Percentiles rank a stretch among this genome's conserved stretches.
Evolutionary conservation across 2,888 invertebrate species (phyloP).

Genomic region (Alcis repandata): DNA sequence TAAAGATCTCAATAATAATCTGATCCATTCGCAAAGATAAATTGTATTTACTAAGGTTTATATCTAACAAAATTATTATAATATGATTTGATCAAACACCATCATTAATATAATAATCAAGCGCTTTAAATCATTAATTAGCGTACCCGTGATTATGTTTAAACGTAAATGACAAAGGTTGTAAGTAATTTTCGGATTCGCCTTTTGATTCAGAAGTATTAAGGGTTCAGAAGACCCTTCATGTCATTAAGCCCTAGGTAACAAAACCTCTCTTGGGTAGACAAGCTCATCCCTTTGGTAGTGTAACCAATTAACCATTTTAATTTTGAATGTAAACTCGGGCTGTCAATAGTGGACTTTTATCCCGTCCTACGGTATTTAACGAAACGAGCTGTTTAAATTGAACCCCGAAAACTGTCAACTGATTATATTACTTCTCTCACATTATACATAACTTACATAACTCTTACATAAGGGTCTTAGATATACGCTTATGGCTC

Average conservation of each 20-base stretch:
- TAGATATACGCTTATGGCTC: neutral
- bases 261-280: neutral
- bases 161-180: neutral
- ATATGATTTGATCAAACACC: no score
- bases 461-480: neutral
- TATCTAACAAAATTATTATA: no score
- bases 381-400: neutral
- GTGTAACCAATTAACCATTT: slow-evolving; percentile 12
- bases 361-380: neutral
- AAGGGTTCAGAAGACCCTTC: neutral
- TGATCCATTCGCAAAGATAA: neutral
- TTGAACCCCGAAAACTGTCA: neutral
- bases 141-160: neutral
- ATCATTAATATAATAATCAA: neutral
- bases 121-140: neutral
- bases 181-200: neutral
- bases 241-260: neutral
- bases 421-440: neutral
- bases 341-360: neutral
- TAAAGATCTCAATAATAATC: neutral
- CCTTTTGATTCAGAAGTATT: neutral
- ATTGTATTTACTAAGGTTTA: no score
- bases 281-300: neutral
- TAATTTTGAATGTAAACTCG: slow-evolving; percentile 13
- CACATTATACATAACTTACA: no score